Evolutionary conservation across 2,113 vertebrate genomes (phyloP), one percentile per base, ranked within the genome.

Genomic region (Spermophilus dauricus): DNA sequence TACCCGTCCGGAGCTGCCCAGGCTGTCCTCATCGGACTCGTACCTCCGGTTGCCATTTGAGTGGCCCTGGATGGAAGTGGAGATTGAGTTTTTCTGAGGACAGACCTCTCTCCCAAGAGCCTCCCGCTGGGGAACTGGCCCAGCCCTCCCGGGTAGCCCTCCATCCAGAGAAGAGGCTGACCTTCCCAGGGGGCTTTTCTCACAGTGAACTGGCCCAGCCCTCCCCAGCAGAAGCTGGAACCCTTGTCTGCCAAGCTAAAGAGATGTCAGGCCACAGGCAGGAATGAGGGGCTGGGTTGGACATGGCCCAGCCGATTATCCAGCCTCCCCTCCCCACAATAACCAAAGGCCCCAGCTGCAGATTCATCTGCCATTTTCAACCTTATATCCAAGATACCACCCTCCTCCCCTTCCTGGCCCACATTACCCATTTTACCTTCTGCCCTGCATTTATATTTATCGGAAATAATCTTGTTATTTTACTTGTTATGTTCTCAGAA

Each of bases 11-110:
- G 98, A 97, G 98, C 99, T 99, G 98, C 99, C 99, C 98, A 99
- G 95, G 98, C 99, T 99, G 99, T 99, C 99, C 91, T 99, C 99
- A 20, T 99, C 99, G 24, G 99, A 99, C 98, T 99, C 99, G 1
- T 98, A 99, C 89, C 98, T 98, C 98, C 99, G 98, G 97, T 96
- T 98, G 98, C 98, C 97, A 72, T 98, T 99, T 45, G 99, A 99
- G 95, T 99, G 98, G 58, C 97, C 99, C 99, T 99, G 98, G 0
- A 42, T 95, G 82, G 98, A 99, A 34, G 91, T 72, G 97, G 93
- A 99, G 94, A 97, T 75, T 53, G 26, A 72, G 89, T 89, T 0
- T 83, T 34, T 94, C 94, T 42, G 51, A 95, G 1, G 51, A 63
- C 42, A 61, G 82, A 12, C 65, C 5, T 69, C 24, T 26, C 37